phyloP scores from a whole-genome alignment of 2,888 invertebrate genomes.

The Balanococcus diminutus region DNA sequence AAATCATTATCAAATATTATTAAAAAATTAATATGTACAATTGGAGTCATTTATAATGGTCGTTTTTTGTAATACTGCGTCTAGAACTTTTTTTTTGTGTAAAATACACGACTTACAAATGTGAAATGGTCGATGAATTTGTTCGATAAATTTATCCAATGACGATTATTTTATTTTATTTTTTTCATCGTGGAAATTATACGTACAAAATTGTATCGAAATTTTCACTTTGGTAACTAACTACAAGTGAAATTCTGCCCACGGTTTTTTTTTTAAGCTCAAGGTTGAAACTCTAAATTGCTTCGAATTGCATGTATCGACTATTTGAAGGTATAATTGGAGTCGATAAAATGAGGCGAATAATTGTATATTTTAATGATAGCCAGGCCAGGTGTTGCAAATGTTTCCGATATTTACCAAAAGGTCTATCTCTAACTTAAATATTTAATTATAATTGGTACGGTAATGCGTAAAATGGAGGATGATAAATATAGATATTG shows the following conservation, averaged over 20 bases:
- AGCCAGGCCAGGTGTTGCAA: background rate
- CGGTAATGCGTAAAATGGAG: background rate
- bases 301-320: background rate
- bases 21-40: constrained; percentile 1
- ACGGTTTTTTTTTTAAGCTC: background rate
- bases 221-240: too few species aligned
- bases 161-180: background rate
- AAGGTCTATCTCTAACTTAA: background rate
- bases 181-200: too few species aligned
- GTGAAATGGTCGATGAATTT: background rate
- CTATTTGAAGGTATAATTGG: background rate
- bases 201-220: too few species aligned
- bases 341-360: background rate
- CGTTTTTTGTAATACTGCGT: background rate
- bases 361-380: background rate
- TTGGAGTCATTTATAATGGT: constrained; percentile 32
- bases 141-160: background rate
- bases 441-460: background rate
- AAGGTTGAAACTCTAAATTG: background rate
- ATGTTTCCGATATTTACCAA: background rate
- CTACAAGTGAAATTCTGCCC: too few species aligned
- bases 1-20: constrained; percentile 30
- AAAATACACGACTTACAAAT: background rate
- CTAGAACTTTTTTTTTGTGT: background rate
- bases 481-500: background rate